Evolutionary conservation across 2,113 vertebrate genomes (phyloP), one percentile per base, ranked within the genome.

Genomic region (Charina bottae): DNA sequence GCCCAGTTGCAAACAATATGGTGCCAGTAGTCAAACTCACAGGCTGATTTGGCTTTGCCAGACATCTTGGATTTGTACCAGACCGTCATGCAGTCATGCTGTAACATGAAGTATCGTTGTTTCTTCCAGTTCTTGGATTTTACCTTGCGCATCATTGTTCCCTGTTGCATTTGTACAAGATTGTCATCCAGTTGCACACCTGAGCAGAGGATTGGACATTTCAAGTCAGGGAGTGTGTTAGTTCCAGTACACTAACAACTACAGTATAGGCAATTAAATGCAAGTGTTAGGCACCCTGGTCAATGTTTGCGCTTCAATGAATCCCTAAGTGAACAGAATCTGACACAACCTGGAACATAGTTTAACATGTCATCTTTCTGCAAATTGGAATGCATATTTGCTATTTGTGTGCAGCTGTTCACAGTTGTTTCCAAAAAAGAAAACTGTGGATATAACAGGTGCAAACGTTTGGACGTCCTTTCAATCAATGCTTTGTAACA

Each of bases 41-140:
- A 99, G 56, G 98, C 98, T 94, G 98, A 98, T 95, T 99, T 98
- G 85, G 96, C 97, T 92, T 95, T 98, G 59, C 98, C 98, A 0
- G 98, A 96, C 92, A 97, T 98, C 96, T 98, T 98, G 89, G 98
- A 99, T 93, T 98, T 98, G 96, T 99, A 99, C 98, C 98, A 99
- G 94, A 99, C 97, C 0, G 98, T 99, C 98, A 98, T 97, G 92
- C 98, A 97, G 15, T 99, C 99, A 1, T 99, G 98, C 95, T 99
- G 98, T 13, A 99, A 98, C 92, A 97, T 98, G 97, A 98, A 99
- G 96, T 97, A 98, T n/a, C 99, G 97, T 78, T 98, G 98, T 93
- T 98, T 99, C 96, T 98, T 99, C 98, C 98, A 99, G 62, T 92
- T 98, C 88, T 97, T 98, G 92, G 99, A 99, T 93, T 98, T 99